phyloP scores from a whole-genome alignment of 2,797 vertebrate genomes.

The Poeciliopsis presidionis region DNA sequence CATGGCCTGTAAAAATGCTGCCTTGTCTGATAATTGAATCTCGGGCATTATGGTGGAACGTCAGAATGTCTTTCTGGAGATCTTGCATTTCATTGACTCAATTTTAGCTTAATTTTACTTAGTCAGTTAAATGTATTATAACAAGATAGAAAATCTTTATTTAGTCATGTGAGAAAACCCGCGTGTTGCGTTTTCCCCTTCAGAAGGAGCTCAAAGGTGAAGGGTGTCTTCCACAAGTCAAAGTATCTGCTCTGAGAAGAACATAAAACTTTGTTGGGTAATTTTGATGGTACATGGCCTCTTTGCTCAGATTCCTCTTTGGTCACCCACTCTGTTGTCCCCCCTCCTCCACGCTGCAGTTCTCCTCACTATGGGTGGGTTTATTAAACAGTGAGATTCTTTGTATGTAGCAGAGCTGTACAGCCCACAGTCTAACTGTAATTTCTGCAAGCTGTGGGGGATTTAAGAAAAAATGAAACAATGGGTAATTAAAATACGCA shows the following conservation, averaged over 20 bases:
- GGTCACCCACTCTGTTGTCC: neutral
- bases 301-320: slow-evolving; percentile 39
- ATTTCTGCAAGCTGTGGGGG: slow-evolving; percentile 43
- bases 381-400: slow-evolving; percentile 71
- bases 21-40: slow-evolving; percentile 54
- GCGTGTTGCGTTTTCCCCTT: neutral
- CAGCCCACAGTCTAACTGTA: slow-evolving; percentile 60
- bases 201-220: slow-evolving; percentile 10
- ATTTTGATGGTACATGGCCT: slow-evolving; percentile 44
- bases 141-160: slow-evolving; percentile 17
- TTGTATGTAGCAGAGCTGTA: slow-evolving; percentile 67
- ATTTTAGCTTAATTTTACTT: slow-evolving; percentile 16
- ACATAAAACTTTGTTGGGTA: slow-evolving; percentile 4
- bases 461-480: neutral
- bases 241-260: slow-evolving; percentile 10
- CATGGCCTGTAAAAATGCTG: slow-evolving; percentile 26
- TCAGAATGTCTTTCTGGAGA: slow-evolving; percentile 12
- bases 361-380: slow-evolving; percentile 65
- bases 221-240: neutral
- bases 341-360: slow-evolving; percentile 9
- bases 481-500: slow-evolving; percentile 28
- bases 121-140: slow-evolving; percentile 33
- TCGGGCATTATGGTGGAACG: slow-evolving; percentile 41
- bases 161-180: slow-evolving; percentile 22
- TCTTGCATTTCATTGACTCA: slow-evolving; percentile 8